Percentiles rank a stretch among this genome's conserved stretches.
Conservation (phyloP, 2,888 invertebrate genomes). For the Ectropis crepuscularia region DNA sequence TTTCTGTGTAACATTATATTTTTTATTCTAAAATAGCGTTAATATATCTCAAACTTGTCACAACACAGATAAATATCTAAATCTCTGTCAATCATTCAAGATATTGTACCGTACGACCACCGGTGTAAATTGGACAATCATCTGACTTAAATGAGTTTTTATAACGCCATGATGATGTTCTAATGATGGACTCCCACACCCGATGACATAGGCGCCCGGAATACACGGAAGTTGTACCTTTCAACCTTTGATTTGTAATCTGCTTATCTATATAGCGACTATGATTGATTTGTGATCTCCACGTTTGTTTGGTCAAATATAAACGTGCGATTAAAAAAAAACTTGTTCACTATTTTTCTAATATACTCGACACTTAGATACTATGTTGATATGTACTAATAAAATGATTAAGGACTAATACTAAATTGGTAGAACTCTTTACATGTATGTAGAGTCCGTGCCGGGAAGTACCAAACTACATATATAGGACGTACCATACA, state of each 20-base stretch:
- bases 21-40: neutral
- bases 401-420: too few relatives aligned
- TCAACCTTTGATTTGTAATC: slow-evolving; percentile 20
- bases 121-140: slow-evolving; percentile 6
- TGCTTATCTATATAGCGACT: neutral
- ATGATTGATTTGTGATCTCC: too few relatives aligned
- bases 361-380: too few relatives aligned
- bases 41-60: neutral
- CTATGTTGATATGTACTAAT: too few relatives aligned
- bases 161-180: slow-evolving; percentile 34
- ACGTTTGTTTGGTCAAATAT: too few relatives aligned
- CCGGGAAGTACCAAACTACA: too few relatives aligned
- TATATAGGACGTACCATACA: too few relatives aligned
- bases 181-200: slow-evolving; percentile 38
- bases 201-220: slow-evolving; percentile 39
- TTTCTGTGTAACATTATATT: too few relatives aligned
- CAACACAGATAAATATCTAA: neutral
- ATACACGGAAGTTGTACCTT: slow-evolving; percentile 12
- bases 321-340: too few relatives aligned
- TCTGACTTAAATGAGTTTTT: slow-evolving; percentile 22
- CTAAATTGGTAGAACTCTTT: too few relatives aligned
- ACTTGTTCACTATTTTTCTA: too few relatives aligned
- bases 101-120: neutral
- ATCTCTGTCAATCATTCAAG: neutral
- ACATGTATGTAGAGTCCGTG: too few relatives aligned